Evolutionary conservation across 2,888 invertebrate species (phyloP).

Genomic region (Drosophila borborema): DNA sequence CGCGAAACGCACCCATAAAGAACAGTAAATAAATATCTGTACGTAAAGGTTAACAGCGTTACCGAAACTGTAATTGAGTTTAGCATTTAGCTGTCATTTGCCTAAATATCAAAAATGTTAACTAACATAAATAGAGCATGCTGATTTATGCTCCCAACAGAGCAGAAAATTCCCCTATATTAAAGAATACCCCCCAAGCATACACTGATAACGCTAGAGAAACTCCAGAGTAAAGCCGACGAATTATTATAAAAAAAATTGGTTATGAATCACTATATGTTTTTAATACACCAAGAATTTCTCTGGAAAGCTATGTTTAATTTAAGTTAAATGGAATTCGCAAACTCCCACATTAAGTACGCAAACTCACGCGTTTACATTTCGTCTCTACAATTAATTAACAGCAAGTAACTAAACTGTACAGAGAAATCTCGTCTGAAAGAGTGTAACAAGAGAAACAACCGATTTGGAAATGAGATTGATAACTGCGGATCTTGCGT

Average conservation of each 20-base stretch:
- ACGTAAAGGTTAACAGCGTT: neutral
- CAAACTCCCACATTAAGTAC: slow-evolving; percentile 5
- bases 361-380: slow-evolving; percentile 8
- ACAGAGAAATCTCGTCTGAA: slow-evolving; percentile 31
- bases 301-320: neutral
- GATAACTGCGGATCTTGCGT: slow-evolving; percentile 26
- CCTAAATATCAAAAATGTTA: neutral
- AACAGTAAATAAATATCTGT: neutral
- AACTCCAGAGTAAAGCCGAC: slow-evolving; percentile 1
- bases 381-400: slow-evolving; percentile 48
- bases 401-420: slow-evolving; percentile 50
- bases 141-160: neutral
- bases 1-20: neutral
- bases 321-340: slow-evolving; percentile 5
- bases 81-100: neutral
- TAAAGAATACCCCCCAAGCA: neutral
- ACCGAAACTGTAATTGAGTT: neutral
- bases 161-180: slow-evolving; percentile 1
- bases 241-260: slow-evolving; percentile 26
- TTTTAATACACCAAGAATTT: neutral
- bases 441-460: slow-evolving; percentile 10
- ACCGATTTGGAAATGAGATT: slow-evolving; percentile 14
- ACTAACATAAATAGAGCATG: neutral
- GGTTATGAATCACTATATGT: slow-evolving; percentile 34
- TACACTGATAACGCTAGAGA: slow-evolving; percentile 13